phyloP scores from a whole-genome alignment of 2,113 vertebrate species.

The Beaufortia kweichowensis region DNA sequence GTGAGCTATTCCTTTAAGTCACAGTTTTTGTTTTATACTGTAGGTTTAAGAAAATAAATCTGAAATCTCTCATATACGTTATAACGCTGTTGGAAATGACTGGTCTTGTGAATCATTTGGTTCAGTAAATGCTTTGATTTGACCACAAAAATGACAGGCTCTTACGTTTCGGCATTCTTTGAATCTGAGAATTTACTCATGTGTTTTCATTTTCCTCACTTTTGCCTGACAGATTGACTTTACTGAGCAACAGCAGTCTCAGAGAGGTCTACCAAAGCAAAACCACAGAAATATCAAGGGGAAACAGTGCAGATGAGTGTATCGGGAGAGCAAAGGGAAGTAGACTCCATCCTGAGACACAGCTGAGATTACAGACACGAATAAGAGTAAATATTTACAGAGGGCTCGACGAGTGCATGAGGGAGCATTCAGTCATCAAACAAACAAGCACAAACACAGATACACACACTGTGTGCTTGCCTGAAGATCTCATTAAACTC shows the following conservation, averaged over 20 bases:
- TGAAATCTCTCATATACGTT: no score
- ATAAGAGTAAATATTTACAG: conserved; percentile 62
- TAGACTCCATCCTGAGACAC: conserved; percentile 33
- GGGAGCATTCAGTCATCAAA: conserved; percentile 46
- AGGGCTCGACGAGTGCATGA: conserved; percentile 44
- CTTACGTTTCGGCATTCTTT: neutral
- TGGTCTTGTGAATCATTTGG: no score
- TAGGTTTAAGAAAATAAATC: no score
- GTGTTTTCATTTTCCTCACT: conserved; percentile 16
- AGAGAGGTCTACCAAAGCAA: conserved; percentile 15
- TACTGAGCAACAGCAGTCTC: neutral
- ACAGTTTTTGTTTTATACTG: no score
- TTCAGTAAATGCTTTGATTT: neutral
- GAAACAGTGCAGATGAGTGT: conserved; percentile 6
- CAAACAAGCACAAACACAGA: conserved; percentile 35
- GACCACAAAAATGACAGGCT: neutral
- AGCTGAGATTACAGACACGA: conserved; percentile 53
- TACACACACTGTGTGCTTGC: conserved; percentile 11
- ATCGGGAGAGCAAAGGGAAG: conserved; percentile 7
- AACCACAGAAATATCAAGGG: conserved; percentile 16
- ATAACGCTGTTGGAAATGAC: no score
- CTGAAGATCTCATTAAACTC: conserved; percentile 52
- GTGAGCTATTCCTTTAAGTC: no score
- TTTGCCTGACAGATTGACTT: conserved; percentile 22
- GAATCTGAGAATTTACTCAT: conserved; percentile 2